Evolutionary conservation across 1,140 invertebrate genomes (phyloP), one percentile per base, ranked within the genome.

Genomic region (Drosophila dunni): DNA sequence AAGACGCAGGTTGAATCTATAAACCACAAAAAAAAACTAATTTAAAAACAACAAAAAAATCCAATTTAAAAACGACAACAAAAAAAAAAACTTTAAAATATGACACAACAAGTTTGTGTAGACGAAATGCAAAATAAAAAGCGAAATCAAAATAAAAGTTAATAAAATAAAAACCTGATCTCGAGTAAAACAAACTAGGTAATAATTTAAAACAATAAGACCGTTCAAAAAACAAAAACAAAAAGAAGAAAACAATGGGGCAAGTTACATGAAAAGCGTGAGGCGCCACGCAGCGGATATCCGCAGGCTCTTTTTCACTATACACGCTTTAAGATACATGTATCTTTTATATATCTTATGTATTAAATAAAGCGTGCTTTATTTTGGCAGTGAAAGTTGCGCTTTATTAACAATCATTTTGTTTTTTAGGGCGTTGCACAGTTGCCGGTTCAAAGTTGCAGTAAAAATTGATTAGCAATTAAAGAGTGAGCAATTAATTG

Each of bases 91-190:
- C 15, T 34, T 29, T 5, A n/a, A 69, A 58, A 67, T 75, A 81
- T 81, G 74, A 85, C 78, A 85, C 78, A 84, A 84, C 81, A 63
- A 70, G 78, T 74, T 77, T 48, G 40, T 33, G 13, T 46, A 65
- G 79, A 78, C 74, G 40, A 78, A 81, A 79, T 77, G 81, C 60
- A 54, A 75, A 78, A 86, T 76, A 64, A 85, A 85, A 81, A 86
- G 54, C 68, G 46, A 83, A 62, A 79, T 53, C 68, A 77, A 85
- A 81, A 84, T 84, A 80, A 84, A 74, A 68, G 54, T 46, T 38
- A 6, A 60, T 45, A 67, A 54, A 57, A 42, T 71, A 42, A 73
- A 75, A 75, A 70, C 57, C 58, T 58, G 56, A 51, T 60, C 51
- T 70, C 64, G 66, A 58, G 38, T 71, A 67, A 75, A 64, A 85